phyloP scores from a whole-genome alignment of 2,888 invertebrate species.

The Polyommatus iphigenia region DNA sequence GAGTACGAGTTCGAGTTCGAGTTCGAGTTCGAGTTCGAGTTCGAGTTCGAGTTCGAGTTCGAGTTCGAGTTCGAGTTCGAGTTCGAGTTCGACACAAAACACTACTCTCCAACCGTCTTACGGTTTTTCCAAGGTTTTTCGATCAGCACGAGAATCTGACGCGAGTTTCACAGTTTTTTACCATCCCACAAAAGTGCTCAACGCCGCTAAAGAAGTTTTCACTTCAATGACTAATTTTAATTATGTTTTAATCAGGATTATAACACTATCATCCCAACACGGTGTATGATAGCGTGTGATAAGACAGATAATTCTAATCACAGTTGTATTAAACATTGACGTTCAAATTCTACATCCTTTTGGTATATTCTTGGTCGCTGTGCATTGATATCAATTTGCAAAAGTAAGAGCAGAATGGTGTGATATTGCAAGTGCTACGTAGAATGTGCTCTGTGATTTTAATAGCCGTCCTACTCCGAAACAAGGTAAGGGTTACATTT shows the following conservation, averaged over 20 bases:
- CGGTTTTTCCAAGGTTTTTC: too few relatives aligned
- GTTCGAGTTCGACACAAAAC: too few relatives aligned
- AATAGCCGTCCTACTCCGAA: not conserved
- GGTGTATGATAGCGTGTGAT: not conserved
- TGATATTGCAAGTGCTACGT: not conserved
- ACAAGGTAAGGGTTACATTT: not conserved
- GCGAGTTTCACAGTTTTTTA: too few relatives aligned
- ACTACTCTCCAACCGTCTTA: too few relatives aligned
- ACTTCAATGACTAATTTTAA: not conserved
- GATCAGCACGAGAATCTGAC: too few relatives aligned
- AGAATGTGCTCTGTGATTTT: constrained; percentile 10
- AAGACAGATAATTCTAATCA: not conserved
- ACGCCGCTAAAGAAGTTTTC: too few relatives aligned
- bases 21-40: too few relatives aligned
- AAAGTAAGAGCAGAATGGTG: not conserved
- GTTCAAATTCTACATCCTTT: not conserved
- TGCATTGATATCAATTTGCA: not conserved
- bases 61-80: too few relatives aligned
- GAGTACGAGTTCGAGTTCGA: too few relatives aligned
- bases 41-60: too few relatives aligned
- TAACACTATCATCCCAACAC: not conserved
- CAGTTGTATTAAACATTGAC: not conserved
- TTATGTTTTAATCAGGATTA: not conserved
- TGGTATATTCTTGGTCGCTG: not conserved
- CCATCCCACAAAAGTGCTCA: too few relatives aligned